These are phyloP conservation scores for Eupithecia abbreviata DNA, from an alignment of 2,888 invertebrate genomes.

Conservation along the genomic window DNA sequence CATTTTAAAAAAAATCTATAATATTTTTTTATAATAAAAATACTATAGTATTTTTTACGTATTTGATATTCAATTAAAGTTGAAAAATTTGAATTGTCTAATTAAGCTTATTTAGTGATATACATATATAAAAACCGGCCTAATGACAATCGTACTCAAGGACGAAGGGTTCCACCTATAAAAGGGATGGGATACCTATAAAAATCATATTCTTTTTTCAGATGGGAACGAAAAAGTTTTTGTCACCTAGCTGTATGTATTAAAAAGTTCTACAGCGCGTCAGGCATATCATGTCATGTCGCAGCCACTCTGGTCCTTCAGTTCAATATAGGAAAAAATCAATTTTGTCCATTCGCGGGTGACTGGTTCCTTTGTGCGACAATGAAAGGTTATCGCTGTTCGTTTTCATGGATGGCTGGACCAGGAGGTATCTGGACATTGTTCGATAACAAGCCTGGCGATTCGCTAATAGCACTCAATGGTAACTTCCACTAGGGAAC, in stretches of 20 bases:
- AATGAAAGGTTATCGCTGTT: slow-evolving; percentile 78
- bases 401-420: slow-evolving; percentile 76
- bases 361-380: slow-evolving; percentile 75
- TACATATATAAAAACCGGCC: too few species aligned
- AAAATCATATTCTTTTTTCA: neutral
- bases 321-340: slow-evolving; percentile 73
- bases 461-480: slow-evolving; percentile 53
- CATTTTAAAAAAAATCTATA: too few species aligned
- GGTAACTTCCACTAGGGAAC: slow-evolving; percentile 38
- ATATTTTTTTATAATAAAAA: too few species aligned
- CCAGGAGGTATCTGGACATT: slow-evolving; percentile 62
- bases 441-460: slow-evolving; percentile 63
- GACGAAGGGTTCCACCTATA: too few species aligned
- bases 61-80: too few species aligned
- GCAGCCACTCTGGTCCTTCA: slow-evolving; percentile 35
- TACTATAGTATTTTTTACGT: too few species aligned
- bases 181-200: too few species aligned
- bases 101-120: too few species aligned
- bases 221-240: neutral
- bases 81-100: too few species aligned
- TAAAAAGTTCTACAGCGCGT: neutral
- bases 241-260: neutral
- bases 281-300: slow-evolving; percentile 15
- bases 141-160: too few species aligned
- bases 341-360: slow-evolving; percentile 75